phyloP scores from a whole-genome alignment of 2,113 vertebrate genomes.

The Manacus vitellinus region DNA sequence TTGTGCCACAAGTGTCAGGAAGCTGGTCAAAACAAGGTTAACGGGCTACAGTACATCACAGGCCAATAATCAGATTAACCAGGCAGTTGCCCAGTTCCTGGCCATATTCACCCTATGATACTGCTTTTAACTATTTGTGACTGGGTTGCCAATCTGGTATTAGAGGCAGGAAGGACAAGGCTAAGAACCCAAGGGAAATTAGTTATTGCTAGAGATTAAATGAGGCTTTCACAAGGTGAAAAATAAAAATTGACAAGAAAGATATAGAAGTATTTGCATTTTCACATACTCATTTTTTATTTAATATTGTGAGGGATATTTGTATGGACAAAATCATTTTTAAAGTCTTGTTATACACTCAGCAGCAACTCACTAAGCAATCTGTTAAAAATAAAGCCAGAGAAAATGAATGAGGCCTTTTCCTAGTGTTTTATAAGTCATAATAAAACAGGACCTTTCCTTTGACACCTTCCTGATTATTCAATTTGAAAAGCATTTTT shows the following conservation, averaged over 20 bases:
- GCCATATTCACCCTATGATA: neutral
- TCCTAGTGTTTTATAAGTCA: neutral
- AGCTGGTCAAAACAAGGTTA: slow-evolving; percentile 47
- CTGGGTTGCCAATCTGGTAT: neutral
- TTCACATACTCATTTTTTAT: neutral
- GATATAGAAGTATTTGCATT: neutral
- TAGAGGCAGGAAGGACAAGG: neutral
- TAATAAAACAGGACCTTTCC: slow-evolving; percentile 31
- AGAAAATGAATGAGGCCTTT: neutral
- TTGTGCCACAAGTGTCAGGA: slow-evolving; percentile 30
- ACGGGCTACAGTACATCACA: neutral
- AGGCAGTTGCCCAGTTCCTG: slow-evolving; percentile 2
- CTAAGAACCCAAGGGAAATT: neutral
- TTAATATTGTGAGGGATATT: neutral
- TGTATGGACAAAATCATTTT: neutral
- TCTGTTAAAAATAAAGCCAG: neutral
- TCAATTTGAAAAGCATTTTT: neutral
- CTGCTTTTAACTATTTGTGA: neutral
- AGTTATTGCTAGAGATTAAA: neutral
- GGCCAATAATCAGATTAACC: neutral
- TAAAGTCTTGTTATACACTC: neutral
- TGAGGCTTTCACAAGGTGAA: neutral
- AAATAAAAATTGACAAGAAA: neutral
- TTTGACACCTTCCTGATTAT: slow-evolving; percentile 18
- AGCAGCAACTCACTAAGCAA: neutral